Percentiles rank a stretch among this genome's conserved stretches.
These are phyloP conservation scores for Ondatra zibethicus DNA, from an alignment of 2,113 vertebrate species.

Conservation along the genomic window DNA sequence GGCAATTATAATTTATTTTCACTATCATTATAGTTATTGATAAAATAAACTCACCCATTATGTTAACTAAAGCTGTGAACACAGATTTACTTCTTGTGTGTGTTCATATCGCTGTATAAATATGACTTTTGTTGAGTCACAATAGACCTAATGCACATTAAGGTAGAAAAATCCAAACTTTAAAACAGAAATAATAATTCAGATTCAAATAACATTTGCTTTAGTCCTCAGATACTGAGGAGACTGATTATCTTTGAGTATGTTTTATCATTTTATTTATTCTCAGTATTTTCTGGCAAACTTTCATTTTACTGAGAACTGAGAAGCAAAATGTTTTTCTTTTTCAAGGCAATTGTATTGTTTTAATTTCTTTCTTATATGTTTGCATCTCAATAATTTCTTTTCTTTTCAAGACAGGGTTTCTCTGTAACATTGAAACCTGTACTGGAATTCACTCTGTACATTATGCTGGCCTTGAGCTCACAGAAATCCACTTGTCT, in stretches of 20 bases:
- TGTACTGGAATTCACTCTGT: too few relatives aligned
- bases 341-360: background rate
- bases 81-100: background rate
- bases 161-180: conserved; percentile 52
- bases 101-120: conserved; percentile 55
- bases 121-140: conserved; percentile 57
- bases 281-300: conserved; percentile 36
- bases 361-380: conserved; percentile 32
- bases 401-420: too few relatives aligned
- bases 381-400: too few relatives aligned
- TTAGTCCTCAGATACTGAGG: background rate
- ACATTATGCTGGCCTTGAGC: too few relatives aligned
- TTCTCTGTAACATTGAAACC: too few relatives aligned
- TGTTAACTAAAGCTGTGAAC: conserved; percentile 48
- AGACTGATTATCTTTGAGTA: conserved; percentile 14
- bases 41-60: conserved; percentile 17
- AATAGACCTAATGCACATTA: conserved; percentile 28
- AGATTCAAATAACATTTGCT: conserved; percentile 22
- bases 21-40: conserved; percentile 41
- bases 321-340: background rate
- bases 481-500: too few relatives aligned
- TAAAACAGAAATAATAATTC: conserved; percentile 46
- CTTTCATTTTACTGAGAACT: conserved; percentile 30
- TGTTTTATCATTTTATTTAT: conserved; percentile 53
- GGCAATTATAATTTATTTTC: conserved; percentile 64